Evolutionary conservation across 2,797 vertebrate species (phyloP), one percentile per base, ranked within the genome.

Genomic region (Ctenochaetus hawaiiensis): DNA sequence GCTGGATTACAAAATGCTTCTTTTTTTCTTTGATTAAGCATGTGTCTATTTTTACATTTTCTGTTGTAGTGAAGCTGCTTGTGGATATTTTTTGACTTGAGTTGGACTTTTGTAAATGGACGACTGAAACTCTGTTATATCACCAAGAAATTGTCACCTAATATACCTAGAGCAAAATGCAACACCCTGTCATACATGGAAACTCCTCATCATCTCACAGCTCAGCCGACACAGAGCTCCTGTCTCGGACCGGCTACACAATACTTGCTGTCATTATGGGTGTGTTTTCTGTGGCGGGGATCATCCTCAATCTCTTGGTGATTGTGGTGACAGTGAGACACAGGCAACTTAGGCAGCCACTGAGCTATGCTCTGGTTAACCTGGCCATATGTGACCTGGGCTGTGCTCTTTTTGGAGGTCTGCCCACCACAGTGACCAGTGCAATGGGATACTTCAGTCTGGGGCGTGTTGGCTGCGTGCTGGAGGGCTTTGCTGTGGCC

Each of bases 281-380:
- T 6, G 69, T 89, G 6, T 84, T 94, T 23, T 93, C 94, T 0
- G 80, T 76, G 2, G 41, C 41, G 0, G 94, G 93, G 23, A 79
- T 95, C 65, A 16, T 93, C 59, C 78, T 95, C 60, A 97, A 98
- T 49, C 72, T 95, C 39, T 77, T 93, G 8, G 96, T 97, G 63
- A 95, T 97, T 12, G 81, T 95, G 72, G 96, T 97, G 80, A 97
- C 95, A 5, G 39, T 93, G 11, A 95, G 82, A 20, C 95, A 97
- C 91, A 93, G 92, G 23, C 93, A 96, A 67, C 80, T 97, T 49
- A 93, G 95, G 68, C 96, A 96, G 71, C 97, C 97, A 0, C 88
- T 97, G 57, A 98, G 95, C 85, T 97, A 95, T 1, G 94, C 96
- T 34, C 91, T 97, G 78, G 95, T 98, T 16, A 97, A 97, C 84